Evolutionary conservation across 2,888 invertebrate species (phyloP), one percentile per base, ranked within the genome.

Genomic region (Dryocosmus kuriphilus): DNA sequence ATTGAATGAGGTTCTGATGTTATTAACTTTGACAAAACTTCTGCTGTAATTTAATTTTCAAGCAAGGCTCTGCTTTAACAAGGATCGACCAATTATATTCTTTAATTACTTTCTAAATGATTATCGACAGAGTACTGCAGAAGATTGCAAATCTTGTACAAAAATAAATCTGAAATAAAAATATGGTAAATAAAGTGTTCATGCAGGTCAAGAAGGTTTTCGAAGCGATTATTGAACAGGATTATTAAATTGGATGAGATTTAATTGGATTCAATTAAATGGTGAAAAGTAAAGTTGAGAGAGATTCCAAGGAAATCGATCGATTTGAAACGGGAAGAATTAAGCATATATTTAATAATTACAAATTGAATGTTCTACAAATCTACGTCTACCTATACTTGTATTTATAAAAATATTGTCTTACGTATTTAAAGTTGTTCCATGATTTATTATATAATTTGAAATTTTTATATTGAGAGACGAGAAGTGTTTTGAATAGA

Each of bases 221-320:
- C 38, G 38, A 22, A 27, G 16, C 38, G 24, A 24, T 65, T 41
- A 65, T 24, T 22, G 41, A 41, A 65, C n/a, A 7, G 38, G 65
- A 65, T 65, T 65, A 65, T 65, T 24, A 38, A 38, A 65, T 22
- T 41, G 24, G 65, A 4, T 41, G 41, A 41, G 65, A 41, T 65
- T 65, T 24, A 65, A 65, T 65, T 65, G 24, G 65, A 41, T 65
- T 65, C 41, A 65, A 65, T 65, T 65, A 9, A 14, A 41, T 6
- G 41, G 24, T 22, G 65, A 41, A 65, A 41, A 65, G 41, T 41
- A 38, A 65, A 65, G 27, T 19, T 19, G 19, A 35, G 41, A 41
- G 41, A 41, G 14, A 65, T 41, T 65, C 38, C 16, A 27, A 65
- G 65, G 27, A 65, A 65, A 65, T 65, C 41, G 16, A 22, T 65